Evolutionary conservation across 1,140 invertebrate genomes (phyloP).

Genomic region (Drosophila punjabiensis): DNA sequence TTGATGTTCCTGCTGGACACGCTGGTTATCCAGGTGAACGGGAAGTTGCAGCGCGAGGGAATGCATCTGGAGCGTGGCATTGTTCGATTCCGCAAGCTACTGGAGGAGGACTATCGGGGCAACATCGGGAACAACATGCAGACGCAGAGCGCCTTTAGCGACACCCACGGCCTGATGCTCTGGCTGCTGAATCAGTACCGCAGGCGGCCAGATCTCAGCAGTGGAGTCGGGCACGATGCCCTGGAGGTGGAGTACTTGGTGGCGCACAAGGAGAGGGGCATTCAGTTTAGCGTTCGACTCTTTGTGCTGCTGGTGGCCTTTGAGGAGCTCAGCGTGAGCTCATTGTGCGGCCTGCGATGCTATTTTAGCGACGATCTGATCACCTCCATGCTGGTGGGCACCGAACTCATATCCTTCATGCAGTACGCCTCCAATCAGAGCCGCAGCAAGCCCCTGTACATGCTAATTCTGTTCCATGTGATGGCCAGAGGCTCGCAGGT

Average conservation of each 20-base stretch:
- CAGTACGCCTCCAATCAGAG: constrained; percentile 15
- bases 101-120: constrained; percentile 17
- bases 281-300: constrained; percentile 36
- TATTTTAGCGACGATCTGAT: constrained; percentile 42
- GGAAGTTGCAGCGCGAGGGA: constrained; percentile 25
- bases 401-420: constrained; percentile 40
- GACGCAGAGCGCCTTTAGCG: constrained; percentile 24
- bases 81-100: constrained; percentile 36
- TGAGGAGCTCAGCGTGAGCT: constrained; percentile 35
- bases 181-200: constrained; percentile 55
- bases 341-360: constrained; percentile 29
- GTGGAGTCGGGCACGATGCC: constrained; percentile 40
- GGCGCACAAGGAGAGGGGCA: neutral
- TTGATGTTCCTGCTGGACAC: constrained; percentile 55
- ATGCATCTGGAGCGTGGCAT: constrained; percentile 26
- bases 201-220: constrained; percentile 23
- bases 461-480: constrained; percentile 45
- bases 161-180: constrained; percentile 28
- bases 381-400: constrained; percentile 23
- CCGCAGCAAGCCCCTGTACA: constrained; percentile 13
- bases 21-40: constrained; percentile 35
- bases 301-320: constrained; percentile 49
- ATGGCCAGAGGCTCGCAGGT: constrained; percentile 14
- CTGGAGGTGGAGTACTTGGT: constrained; percentile 49
- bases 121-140: constrained; percentile 9